Base-by-base conservation (phyloP, 2,113 vertebrate species). In the Aldabrachelys gigantea region DNA sequence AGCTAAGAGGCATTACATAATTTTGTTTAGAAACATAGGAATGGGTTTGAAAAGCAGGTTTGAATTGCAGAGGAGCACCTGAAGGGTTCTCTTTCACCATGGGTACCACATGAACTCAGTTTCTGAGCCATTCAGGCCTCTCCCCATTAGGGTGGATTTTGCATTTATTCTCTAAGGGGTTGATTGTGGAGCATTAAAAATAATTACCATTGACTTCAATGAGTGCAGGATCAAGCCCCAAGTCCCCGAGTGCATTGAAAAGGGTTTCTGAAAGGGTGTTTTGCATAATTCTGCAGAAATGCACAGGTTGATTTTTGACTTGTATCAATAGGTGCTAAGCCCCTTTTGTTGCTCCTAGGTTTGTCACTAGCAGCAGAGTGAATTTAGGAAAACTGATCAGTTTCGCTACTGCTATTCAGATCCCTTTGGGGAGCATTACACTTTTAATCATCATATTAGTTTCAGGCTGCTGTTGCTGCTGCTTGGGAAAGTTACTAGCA, bases 391-490 rank as follows among this genome's bases (percentile, higher is more conserved):
- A 54, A 90, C 29, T 19, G 25, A 84, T 59, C 44, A 5, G 0
- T 72, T 93, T 84, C 44, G 78, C 75, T 78, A 8, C 2, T 89
- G 53, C 27, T 50, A 57, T 79, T 94, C 85, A 88, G 57, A 94
- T 13, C 25, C 17, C 27, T 49, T 27, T 35, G 89, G 47, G 35
- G 38, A 91, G 54, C 47, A 94, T n/a, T 69, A 91, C 65, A 44
- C 47, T 80, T 59, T 38, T 17, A 83, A 93, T 47, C 92, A 85
- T 59, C 50, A 5, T 41, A 86, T 69, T 38, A 88, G 4, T 92
- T 92, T 49, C 44, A 80, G 89, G 29, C 25, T 94, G 80, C 57
- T 93, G 27, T 49, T 89, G 22, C 21, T 94, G 80, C 44, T 93
- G 24, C 56, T 91, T 38, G 59, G 79, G 87, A 91, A 90, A 80